Base-by-base conservation (phyloP, 2,888 invertebrate species). In the Ichneumoninae sp. region DNA sequence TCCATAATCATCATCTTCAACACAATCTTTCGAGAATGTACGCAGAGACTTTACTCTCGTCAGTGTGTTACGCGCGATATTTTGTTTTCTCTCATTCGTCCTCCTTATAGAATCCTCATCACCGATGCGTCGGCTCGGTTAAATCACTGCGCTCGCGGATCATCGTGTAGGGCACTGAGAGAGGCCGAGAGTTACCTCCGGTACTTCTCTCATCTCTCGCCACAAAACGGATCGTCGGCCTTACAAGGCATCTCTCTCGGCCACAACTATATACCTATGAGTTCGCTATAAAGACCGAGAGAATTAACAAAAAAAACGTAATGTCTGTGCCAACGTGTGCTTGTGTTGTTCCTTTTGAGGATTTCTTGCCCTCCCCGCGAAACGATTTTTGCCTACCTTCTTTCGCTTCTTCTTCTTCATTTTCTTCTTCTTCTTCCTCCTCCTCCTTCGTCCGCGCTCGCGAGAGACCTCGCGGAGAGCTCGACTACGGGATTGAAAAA, bases 271-370 rank as follows among this genome's bases (percentile, higher is more conserved):
- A 79, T 52, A 70, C 65, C 79, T 79, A 79, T 83, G 70, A 80
- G 79, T 75, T 83, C 30, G 83, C 75, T 62, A 70, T 74, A 83
- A 79, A 70, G 74, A 33, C 36, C 65, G 22, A 75, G 50, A 47
- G 65, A 66, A 60, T 40, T 40, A 57, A 66, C 16, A 22, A 75
- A 75, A 80, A 71, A 40, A 57, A 33, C 54, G n/a, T 22, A 22
- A 40, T 33, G 36, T 68, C 47, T 60, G 44, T 47, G n/a, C 66
- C 80, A 47, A 40, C 57, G 36, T 65, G 66, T 74, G 70, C 52
- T 70, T 16, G 76, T 60, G 65, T 62, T 47, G 72, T 71, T 79
- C 83, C 83, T 83, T 83, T 83, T 80, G 70, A 83, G 79, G 79
- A 75, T 50, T 79, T 83, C 70, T 83, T 83, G 79, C 70, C 69